Base-by-base conservation (phyloP, 2,888 invertebrate genomes). In the Cloeon dipterum region DNA sequence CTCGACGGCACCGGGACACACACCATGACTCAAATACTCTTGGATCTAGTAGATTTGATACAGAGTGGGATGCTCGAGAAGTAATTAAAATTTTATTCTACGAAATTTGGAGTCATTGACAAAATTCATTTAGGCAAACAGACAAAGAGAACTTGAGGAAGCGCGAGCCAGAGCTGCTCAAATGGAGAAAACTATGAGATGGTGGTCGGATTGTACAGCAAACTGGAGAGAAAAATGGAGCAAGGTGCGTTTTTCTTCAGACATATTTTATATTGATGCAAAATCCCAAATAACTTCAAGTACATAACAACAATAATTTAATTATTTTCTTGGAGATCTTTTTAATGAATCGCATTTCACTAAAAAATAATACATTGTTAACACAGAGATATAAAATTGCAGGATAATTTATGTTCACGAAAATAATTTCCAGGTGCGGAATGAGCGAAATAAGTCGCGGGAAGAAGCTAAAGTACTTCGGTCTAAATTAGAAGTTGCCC, bases 151-250 rank as follows among this genome's bases (percentile, higher is more conserved):
- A 54, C 61, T 96, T 44, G 91, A 94, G 51, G 94, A 94, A 52
- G 89, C 91, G 0, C 65, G 89, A 45, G 88, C 89, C 3, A 61
- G 94, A 42, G 89, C 91, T 13, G 79, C 89, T 1, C 94, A 96
- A 58, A 96, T 96, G 96, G 96, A 96, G 56, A 94, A 94, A 58
- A 96, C 94, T 0, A 94, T 96, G 93, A 66, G 91, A 40, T 96
- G 94, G 94, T 96, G 78, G 94, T 91, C 83, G 36, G 94, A 94
- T 56, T 96, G 96, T 55, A 94, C 94, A 0, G 86, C 91, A 1
- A 85, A 85, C 53, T 89, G 89, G 89, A 62, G 88, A 23, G 83
- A 83, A 53, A 94, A 94, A 52, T 96, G 94, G 94, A 83, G 82
- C 61, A 71, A 91, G 66, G 81, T 57, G 40, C 38, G 5, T 16